Conservation (phyloP, 2,113 vertebrate genomes). For the Myodes glareolus region DNA sequence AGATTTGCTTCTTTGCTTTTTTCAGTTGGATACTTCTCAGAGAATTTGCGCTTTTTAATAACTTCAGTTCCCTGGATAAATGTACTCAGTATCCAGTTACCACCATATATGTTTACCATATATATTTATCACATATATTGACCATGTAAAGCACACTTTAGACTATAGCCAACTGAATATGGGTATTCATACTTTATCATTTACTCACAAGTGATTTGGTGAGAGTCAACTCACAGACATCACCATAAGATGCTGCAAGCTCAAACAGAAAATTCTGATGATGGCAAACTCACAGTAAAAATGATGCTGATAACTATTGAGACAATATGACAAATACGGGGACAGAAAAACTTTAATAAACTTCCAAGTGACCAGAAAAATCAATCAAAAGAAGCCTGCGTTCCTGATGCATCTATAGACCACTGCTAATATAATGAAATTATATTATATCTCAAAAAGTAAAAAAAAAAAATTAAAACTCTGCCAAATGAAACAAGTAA, state of each 20-base stretch:
- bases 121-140: no score
- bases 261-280: background rate
- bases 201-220: background rate
- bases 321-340: background rate
- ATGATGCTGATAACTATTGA: no score
- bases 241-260: background rate
- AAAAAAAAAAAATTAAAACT: background rate
- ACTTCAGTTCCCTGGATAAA: background rate
- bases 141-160: background rate
- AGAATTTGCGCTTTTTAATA: background rate
- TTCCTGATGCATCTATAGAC: background rate
- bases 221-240: background rate
- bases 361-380: background rate
- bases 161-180: background rate
- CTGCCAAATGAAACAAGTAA: constrained; percentile 31
- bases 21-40: background rate
- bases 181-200: background rate
- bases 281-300: background rate
- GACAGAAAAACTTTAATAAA: background rate
- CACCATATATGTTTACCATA: no score
- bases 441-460: background rate
- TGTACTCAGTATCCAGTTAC: background rate
- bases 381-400: no score
- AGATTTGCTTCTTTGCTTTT: background rate
- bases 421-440: background rate